Evolutionary conservation across 2,888 invertebrate species (phyloP), one percentile per base, ranked within the genome.

Genomic region (Brachypalpus laphriformis): DNA sequence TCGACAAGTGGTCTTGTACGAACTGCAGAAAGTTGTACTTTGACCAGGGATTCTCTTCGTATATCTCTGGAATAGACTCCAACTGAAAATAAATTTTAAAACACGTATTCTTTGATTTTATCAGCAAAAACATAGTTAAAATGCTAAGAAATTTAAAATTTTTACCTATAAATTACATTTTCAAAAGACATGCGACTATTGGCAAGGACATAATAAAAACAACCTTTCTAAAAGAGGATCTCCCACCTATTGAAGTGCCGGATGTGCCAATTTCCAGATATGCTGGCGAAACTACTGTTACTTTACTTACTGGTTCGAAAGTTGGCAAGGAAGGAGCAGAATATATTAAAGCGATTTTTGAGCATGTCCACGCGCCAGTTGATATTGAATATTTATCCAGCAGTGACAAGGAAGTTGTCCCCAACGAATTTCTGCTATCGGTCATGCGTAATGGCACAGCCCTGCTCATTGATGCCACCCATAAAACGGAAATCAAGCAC

Each of bases 401-500:
- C 4, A 85, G 65, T 1, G 74, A 72, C 0, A 56, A 87, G 0
- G 37, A 66, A 1, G n/a, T 20, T 4, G 22, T 20, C 5, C 37
- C 34, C 3, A 47, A 51, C 7, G 89, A 90, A 59, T 88, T 88
- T 18, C 80, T 88, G 0, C 85, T 87, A n/a, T 89, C 91, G 8
- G 89, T 90, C 42, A 20, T 88, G 16, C 89, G 90, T 0, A 90
- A 89, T 72, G 88, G 89, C 0, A 78, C 87, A 2, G 90, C 90
- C 0, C 76, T 90, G 0, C 88, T 89, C 51, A 88, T 90, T 11
- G 89, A 89, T 20, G 77, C 88, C 11, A 74, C 86, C 1, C 87
- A 88, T 51, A 87, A 88, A 59, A 85, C 86, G 2, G 49, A 63
- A 1, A 68, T 86, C 7, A 90, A 90, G 47, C 68, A 70, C 14